A percentile compares a stretch with the other conserved stretches of the same genome.
Evolutionary conservation across 2,888 invertebrate genomes (phyloP).

Genomic region (Pteria penguin): DNA sequence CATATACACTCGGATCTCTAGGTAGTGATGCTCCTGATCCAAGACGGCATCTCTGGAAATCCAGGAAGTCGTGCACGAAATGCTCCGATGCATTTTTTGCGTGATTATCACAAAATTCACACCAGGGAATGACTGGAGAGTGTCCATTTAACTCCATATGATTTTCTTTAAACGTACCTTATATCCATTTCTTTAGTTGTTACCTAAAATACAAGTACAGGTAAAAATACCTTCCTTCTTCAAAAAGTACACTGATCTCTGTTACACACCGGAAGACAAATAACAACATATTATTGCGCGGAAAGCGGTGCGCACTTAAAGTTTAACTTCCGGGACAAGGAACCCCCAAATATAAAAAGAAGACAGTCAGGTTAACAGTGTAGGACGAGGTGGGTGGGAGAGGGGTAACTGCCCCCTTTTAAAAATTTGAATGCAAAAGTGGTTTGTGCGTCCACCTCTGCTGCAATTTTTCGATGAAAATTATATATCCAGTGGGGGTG

Average conservation of each 20-base stretch:
- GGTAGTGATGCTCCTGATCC: slow-evolving; percentile 82
- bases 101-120: slow-evolving; percentile 81
- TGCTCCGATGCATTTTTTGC: slow-evolving; percentile 92
- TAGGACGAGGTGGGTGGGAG: no score
- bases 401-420: no score
- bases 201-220: no score
- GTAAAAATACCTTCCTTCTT: no score
- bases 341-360: no score
- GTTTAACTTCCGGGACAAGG: slow-evolving; percentile 22
- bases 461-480: no score
- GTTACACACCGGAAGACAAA: slow-evolving; percentile 46
- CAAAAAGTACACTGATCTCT: neutral
- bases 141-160: neutral
- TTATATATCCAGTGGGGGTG: no score
- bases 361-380: no score
- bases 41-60: slow-evolving; percentile 74
- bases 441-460: no score
- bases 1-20: slow-evolving; percentile 88
- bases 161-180: neutral
- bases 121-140: slow-evolving; percentile 42
- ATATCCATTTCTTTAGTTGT: no score
- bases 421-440: no score
- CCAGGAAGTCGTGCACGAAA: slow-evolving; percentile 92
- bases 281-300: slow-evolving; percentile 37
- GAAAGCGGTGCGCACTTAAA: slow-evolving; percentile 21